These are phyloP conservation scores for Progne subis DNA, from an alignment of 2,113 vertebrate species.

Conservation along the genomic window DNA sequence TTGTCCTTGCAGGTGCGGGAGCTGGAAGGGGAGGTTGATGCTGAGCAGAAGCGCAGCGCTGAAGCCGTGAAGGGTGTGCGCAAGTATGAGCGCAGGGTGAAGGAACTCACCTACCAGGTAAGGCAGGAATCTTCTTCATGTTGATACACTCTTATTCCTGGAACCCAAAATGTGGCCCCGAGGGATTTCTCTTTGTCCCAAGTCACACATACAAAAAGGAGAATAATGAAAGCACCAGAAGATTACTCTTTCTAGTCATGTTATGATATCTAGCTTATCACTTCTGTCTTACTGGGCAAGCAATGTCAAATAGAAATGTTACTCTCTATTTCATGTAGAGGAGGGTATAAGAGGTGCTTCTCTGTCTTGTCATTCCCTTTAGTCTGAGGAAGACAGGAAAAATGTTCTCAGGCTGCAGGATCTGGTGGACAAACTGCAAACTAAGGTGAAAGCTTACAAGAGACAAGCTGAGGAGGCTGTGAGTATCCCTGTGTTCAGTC, in stretches of 20 bases:
- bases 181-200: background rate
- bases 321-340: background rate
- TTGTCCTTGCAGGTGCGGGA: slow-evolving; percentile 78
- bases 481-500: slow-evolving; percentile 55
- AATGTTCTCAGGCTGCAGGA: slow-evolving; percentile 81
- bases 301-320: background rate
- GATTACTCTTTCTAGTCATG: background rate
- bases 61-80: background rate
- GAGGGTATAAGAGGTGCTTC: background rate
- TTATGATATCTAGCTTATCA: background rate
- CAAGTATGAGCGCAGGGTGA: slow-evolving; percentile 82
- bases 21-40: slow-evolving; percentile 82
- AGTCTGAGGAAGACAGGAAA: slow-evolving; percentile 86
- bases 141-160: background rate
- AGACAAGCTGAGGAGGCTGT: slow-evolving; percentile 91
- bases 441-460: slow-evolving; percentile 92
- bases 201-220: background rate
- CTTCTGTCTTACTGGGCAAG: background rate
- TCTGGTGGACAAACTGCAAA: slow-evolving; percentile 84
- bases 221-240: background rate
- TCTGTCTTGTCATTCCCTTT: background rate
- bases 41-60: slow-evolving; percentile 76
- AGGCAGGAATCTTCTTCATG: background rate
- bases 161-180: background rate
- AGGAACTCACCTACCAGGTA: slow-evolving; percentile 83